Evolutionary conservation across 2,113 vertebrate species (phyloP).

Genomic region (Drymodes brunneopygia): DNA sequence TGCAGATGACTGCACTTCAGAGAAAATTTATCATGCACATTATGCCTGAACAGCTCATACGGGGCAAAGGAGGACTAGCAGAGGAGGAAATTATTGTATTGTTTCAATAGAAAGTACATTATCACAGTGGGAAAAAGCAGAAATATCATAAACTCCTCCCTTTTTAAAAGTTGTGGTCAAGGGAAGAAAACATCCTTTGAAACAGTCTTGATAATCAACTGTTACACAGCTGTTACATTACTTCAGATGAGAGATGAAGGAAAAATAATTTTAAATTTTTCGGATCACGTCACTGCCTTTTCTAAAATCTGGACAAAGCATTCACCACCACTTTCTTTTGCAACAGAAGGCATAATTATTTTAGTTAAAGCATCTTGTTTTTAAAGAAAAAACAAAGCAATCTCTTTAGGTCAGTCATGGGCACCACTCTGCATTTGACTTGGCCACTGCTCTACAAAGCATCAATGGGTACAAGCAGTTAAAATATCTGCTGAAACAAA

Average conservation of each 20-base stretch:
- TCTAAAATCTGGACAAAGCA: background rate
- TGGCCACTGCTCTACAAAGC: background rate
- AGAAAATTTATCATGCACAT: background rate
- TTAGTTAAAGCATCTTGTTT: background rate
- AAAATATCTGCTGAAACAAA: background rate
- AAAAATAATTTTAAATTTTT: background rate
- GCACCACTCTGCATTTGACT: background rate
- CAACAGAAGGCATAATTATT: background rate
- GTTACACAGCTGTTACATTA: background rate
- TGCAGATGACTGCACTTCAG: background rate
- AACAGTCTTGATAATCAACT: background rate
- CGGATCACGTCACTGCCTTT: background rate
- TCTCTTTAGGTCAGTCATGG: background rate
- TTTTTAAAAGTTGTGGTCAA: background rate
- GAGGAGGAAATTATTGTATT: background rate
- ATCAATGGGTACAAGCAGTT: background rate
- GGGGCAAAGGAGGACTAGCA: background rate
- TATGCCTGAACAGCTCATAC: background rate
- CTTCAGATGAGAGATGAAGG: background rate
- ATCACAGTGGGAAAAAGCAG: background rate
- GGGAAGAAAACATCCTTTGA: background rate
- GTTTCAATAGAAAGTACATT: background rate
- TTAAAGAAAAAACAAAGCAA: background rate
- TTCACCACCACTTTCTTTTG: background rate
- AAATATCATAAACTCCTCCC: background rate